A percentile compares a stretch with the other conserved stretches of the same genome.
phyloP scores from a whole-genome alignment of 2,113 vertebrate genomes.

The Pterocles gutturalis region DNA sequence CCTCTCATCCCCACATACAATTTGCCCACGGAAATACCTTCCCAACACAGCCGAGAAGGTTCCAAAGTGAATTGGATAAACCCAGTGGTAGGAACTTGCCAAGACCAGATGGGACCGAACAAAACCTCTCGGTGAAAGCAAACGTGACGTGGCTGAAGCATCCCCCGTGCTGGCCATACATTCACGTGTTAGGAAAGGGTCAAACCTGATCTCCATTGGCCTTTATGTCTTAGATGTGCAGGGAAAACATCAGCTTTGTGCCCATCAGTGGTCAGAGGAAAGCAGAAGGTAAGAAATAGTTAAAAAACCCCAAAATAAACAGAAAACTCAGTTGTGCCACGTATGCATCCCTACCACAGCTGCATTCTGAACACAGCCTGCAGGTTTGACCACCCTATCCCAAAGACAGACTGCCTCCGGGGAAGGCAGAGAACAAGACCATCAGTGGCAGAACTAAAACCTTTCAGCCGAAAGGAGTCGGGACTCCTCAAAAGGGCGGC shows the following conservation, averaged over 20 bases:
- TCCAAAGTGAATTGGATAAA: not conserved
- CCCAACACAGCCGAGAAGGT: rapidly evolving
- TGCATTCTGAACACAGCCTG: not conserved
- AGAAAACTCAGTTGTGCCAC: not conserved
- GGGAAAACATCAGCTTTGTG: not conserved
- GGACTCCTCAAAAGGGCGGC: not conserved
- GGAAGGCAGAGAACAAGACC: not conserved
- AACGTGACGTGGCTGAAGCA: not conserved
- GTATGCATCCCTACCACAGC: not conserved
- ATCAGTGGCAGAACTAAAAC: not conserved
- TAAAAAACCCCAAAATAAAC: not conserved
- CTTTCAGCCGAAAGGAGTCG: not conserved
- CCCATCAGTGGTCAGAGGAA: not conserved
- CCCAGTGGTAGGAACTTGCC: not conserved
- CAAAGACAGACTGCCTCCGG: not conserved
- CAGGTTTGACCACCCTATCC: not conserved
- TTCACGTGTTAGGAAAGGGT: not conserved
- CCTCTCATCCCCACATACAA: not conserved
- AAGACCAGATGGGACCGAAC: not conserved
- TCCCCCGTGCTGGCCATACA: not conserved
- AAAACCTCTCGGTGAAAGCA: not conserved
- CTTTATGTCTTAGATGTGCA: not conserved
- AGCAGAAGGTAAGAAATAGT: not conserved
- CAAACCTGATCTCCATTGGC: rapidly evolving
- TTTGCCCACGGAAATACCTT: not conserved